These are phyloP conservation scores for Sycophila texana DNA, from an alignment of 2,888 invertebrate species.

Conservation along the genomic window DNA sequence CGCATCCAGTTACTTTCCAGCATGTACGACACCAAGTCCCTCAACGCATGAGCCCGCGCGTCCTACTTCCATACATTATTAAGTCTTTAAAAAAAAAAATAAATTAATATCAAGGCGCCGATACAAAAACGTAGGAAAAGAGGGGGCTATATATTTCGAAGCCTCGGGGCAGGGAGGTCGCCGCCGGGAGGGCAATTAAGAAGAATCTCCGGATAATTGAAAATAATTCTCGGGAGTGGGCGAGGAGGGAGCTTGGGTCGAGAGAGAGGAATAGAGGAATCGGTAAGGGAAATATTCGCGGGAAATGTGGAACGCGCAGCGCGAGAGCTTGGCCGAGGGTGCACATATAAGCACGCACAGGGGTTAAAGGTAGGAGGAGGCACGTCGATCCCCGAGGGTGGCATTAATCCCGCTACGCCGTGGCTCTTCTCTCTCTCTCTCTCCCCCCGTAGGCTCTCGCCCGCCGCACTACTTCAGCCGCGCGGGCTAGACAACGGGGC, in stretches of 20 bases:
- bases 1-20: no score
- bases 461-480: slow-evolving; percentile 59
- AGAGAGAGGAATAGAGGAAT: slow-evolving; percentile 12
- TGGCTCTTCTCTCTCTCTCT: slow-evolving; percentile 53
- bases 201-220: slow-evolving; percentile 45
- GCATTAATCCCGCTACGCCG: slow-evolving; percentile 71
- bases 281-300: slow-evolving; percentile 32
- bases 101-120: neutral
- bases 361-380: slow-evolving; percentile 55
- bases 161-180: neutral
- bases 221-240: slow-evolving; percentile 37
- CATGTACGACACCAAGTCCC: no score
- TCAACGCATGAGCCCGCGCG: no score
- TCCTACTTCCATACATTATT: no score
- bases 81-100: neutral
- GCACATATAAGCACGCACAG: neutral
- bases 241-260: neutral
- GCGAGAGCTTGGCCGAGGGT: neutral
- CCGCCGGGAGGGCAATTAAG: slow-evolving; percentile 35
- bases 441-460: slow-evolving; percentile 45
- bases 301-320: neutral
- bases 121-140: neutral
- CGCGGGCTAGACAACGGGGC: slow-evolving; percentile 65
- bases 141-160: neutral
- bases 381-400: slow-evolving; percentile 73